Evolutionary conservation across 2,113 vertebrate genomes (phyloP).

Genomic region (Pelobates fuscus): DNA sequence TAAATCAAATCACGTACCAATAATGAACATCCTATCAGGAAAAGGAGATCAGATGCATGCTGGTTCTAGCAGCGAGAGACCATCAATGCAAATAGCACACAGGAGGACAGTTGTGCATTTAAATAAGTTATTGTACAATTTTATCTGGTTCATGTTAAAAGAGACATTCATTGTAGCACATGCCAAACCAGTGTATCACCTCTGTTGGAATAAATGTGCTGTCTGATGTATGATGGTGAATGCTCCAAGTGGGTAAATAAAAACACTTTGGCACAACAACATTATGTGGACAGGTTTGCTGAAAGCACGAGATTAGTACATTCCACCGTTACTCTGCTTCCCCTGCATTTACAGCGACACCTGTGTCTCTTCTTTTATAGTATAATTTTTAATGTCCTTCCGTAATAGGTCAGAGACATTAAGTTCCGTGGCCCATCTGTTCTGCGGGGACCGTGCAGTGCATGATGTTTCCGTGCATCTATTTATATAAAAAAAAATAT

Average conservation of each 20-base stretch:
- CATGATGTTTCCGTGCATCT: slow-evolving; percentile 75
- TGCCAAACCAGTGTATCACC: not conserved
- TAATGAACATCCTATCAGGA: too few species aligned
- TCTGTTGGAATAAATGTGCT: not conserved
- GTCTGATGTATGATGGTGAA: not conserved
- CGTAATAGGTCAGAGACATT: slow-evolving; percentile 37
- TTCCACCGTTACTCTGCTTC: slow-evolving; percentile 43
- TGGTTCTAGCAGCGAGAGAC: too few species aligned
- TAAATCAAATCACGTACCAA: too few species aligned
- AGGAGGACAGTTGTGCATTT: too few species aligned
- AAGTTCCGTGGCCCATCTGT: slow-evolving; percentile 50
- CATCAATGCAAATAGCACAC: too few species aligned
- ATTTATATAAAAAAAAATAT: slow-evolving; percentile 69
- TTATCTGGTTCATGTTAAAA: not conserved
- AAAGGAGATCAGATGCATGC: too few species aligned
- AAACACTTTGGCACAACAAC: not conserved
- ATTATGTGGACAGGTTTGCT: slow-evolving; percentile 33
- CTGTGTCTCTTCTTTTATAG: slow-evolving; percentile 27
- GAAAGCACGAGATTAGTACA: slow-evolving; percentile 5
- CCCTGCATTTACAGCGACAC: slow-evolving; percentile 39
- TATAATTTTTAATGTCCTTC: slow-evolving; percentile 14
- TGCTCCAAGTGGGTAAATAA: too few species aligned
- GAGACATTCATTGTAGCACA: not conserved
- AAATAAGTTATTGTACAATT: too few species aligned
- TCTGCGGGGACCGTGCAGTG: slow-evolving; percentile 78